These are phyloP conservation scores for Philypnodon macrostomus DNA, from an alignment of 2,797 vertebrate genomes.

Conservation along the genomic window DNA sequence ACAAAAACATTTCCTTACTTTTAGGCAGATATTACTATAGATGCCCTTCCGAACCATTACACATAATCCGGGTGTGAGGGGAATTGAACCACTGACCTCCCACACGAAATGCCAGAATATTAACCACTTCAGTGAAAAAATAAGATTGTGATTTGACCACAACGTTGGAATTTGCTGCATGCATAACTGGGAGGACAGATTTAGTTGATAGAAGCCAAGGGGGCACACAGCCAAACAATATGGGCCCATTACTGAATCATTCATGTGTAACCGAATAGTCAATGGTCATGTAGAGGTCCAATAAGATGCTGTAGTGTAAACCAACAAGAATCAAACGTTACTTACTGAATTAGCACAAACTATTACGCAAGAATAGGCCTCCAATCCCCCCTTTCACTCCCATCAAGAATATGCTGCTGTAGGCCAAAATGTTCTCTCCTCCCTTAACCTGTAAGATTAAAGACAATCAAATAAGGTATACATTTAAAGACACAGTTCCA, in stretches of 20 bases:
- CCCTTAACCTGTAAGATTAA: constrained; percentile 63
- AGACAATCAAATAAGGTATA: constrained; percentile 52
- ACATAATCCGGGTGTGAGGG: too few relatives aligned
- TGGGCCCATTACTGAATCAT: constrained; percentile 33
- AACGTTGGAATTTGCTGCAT: constrained; percentile 56
- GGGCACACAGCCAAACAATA: constrained; percentile 30
- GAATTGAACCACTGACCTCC: too few relatives aligned
- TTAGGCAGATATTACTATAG: too few relatives aligned
- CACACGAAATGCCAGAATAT: too few relatives aligned
- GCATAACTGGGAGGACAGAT: constrained; percentile 44
- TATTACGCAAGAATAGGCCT: constrained; percentile 12
- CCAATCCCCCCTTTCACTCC: constrained; percentile 36
- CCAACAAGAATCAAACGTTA: neutral
- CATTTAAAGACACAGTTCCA: neutral
- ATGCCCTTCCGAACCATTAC: too few relatives aligned
- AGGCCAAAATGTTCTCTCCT: constrained; percentile 57
- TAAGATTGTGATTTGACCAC: constrained; percentile 25
- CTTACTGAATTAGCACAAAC: too few relatives aligned
- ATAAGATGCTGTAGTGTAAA: constrained; percentile 9
- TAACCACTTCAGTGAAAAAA: constrained; percentile 18
- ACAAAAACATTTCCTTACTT: too few relatives aligned
- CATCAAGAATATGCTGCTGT: constrained; percentile 29
- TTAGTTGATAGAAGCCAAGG: constrained; percentile 53
- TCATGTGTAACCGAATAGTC: constrained; percentile 19
- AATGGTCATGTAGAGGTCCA: too few relatives aligned